A percentile compares a stretch with the other conserved stretches of the same genome.
phyloP scores from a whole-genome alignment of 2,113 vertebrate species.

The Theropithecus gelada region DNA sequence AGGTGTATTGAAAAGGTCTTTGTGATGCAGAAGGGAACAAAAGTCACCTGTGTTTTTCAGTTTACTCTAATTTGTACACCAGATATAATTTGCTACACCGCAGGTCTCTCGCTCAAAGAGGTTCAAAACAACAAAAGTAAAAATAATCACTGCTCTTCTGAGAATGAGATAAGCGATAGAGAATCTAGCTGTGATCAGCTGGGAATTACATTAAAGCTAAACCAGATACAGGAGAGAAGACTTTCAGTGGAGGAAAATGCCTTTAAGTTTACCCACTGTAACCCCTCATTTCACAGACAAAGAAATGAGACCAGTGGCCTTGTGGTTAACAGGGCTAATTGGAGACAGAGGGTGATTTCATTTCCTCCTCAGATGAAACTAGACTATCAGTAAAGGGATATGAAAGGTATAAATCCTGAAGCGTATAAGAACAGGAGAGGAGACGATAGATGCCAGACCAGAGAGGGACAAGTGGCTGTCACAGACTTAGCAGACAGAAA shows the following conservation, averaged over 20 bases:
- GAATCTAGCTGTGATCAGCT: conserved; percentile 60
- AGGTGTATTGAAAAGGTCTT: conserved; percentile 72
- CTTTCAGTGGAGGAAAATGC: conserved; percentile 3
- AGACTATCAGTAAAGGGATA: not conserved
- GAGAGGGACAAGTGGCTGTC: not conserved
- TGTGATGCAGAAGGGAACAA: conserved; percentile 64
- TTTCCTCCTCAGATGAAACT: not conserved
- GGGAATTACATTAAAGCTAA: conserved; percentile 65
- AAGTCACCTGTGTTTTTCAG: conserved; percentile 76
- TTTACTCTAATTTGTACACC: conserved; percentile 79
- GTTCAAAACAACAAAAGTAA: conserved; percentile 75
- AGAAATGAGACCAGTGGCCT: not conserved
- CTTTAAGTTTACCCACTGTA: conserved; percentile 24
- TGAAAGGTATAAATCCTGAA: not conserved
- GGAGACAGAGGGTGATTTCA: not conserved
- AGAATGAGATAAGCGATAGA: conserved; percentile 58
- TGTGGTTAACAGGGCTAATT: not conserved
- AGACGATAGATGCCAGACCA: not conserved
- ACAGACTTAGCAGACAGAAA: not conserved
- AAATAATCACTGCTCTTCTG: conserved; percentile 72
- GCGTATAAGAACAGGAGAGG: not conserved
- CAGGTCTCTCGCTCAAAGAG: conserved; percentile 65
- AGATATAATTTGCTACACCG: conserved; percentile 74
- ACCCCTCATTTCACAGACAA: not conserved
- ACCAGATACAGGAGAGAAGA: conserved; percentile 15